Evolutionary conservation across 2,888 invertebrate genomes (phyloP), one percentile per base, ranked within the genome.

Genomic region (Dynastes hyllus): DNA sequence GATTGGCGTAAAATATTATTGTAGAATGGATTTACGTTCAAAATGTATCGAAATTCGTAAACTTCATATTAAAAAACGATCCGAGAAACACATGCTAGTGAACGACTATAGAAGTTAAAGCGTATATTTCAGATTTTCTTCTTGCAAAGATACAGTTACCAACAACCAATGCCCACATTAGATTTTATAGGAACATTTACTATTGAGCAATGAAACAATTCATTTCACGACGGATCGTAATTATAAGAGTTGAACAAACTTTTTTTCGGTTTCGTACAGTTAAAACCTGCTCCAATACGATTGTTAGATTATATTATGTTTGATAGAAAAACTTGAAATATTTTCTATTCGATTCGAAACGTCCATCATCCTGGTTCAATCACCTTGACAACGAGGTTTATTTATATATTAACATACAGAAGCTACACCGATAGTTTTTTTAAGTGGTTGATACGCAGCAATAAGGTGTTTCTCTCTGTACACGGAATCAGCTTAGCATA

Each of bases 261-360:
- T 70, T 71, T 51, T 70, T 58, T 58, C 73, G 40, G 22, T 51
- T n/a, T 61, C 58, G 37, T 58, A 73, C 73, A 58, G 58, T 58
- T 58, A 55, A 58, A 69, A 73, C 58, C 71, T 73, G 73, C 73
- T 73, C 73, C 27, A 50, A 50, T 73, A 40, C 58, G 73, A 73
- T 73, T 40, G 40, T 73, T 73, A 73, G 40, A 73, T 58, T 73
- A 73, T 45, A 58, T 73, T 73, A 73, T 11, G 73, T 58, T 73
- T 22, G 58, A 8, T 58, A 73, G 73, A 73, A 73, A 73, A 73
- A 73, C 58, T 73, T 73, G 73, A 73, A 73, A 73, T 58, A 73
- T 73, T 58, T 73, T 73, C 73, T 58, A 29, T 73, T 32, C 73
- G 73, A 73, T 73, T 73, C 58, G 73, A 73, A 73, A 73, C 73